Evolutionary conservation across 1,140 invertebrate species (phyloP), one percentile per base, ranked within the genome.

Genomic region (Pogonus chalceus): DNA sequence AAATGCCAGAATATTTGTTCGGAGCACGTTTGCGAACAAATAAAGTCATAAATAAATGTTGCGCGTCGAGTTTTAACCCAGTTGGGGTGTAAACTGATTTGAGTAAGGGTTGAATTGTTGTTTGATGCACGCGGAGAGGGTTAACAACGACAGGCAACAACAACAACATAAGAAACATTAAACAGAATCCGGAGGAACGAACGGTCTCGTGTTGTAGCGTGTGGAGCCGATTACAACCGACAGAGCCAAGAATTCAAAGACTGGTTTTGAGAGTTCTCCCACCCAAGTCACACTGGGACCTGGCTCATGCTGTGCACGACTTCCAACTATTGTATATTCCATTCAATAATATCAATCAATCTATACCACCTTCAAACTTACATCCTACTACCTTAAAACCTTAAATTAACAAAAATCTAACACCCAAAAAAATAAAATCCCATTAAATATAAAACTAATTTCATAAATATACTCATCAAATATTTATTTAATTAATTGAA

Each of bases 21-120:
- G 37, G 18, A 43, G 18, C 37, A 43, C 9, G 37, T 12, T 9
- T 43, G 37, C 18, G 37, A 9, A 43, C 37, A 43, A 43, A 43
- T 43, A 43, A 43, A 43, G 37, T 43, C 37, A 43, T 43, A 43
- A 43, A 43, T 16, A 18, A 4, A 43, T 12, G 37, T 16, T 10
- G 7, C 37, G 7, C 37, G 18, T 43, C 18, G 37, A 4, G 37
- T 43, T 12, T 43, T 43, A 9, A 43, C 7, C 9, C 37, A n/a
- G n/a, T n/a, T n/a, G 18, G 37, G 26, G 37, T 18, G 3, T 7
- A 43, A 43, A 43, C 37, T 43, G 18, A 4, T 43, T 4, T 3
- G 37, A 7, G 26, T 10, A 43, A 43, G 37, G 37, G 37, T 43
- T n/a, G n/a, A 43, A 43, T 43, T 43, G n/a, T n/a, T n/a, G 37